Base-by-base conservation (phyloP, 2,797 vertebrate species). In the Menidia menidia region DNA sequence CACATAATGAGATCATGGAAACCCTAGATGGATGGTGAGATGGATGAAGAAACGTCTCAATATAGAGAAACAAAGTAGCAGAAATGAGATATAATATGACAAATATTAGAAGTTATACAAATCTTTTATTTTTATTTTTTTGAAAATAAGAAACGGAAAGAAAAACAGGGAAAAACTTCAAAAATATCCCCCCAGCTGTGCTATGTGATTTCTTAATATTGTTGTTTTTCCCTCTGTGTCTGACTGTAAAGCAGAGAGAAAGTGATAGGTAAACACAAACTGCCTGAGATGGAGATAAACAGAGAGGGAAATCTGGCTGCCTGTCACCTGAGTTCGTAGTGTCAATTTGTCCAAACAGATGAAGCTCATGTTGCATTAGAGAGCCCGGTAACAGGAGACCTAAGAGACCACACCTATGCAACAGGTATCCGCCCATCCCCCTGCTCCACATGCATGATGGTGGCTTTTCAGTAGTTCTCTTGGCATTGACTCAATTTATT, bases 1-100 rank as follows among this genome's bases (percentile, higher is more conserved):
- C 93, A 91, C 92, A 95, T 94, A 96, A 96, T 96, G 95, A 94
- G 95, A 95, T 95, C 92, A 94, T 87, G 90, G 96, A 95, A 97
- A 97, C 96, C 93, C 87, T 95, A 97, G 95, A 94, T 95, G 93
- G 92, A 86, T 87, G 75, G 83, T 79, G 57, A 35, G 42, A 75
- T 12, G 73, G 75, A 85, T 48, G 16, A 64, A 73, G 16, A 47
- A 18, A 72, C 42, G 1, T n/a, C 35, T 39, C 35, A 56, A 45
- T 15, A 60, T 2, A 50, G 30, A 52, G 33, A 60, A 53, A 52
- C 4, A 32, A 5, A 9, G 19, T 19, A 39, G 41, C 15, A 50
- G 14, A 39, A 16, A 47, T 12, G 16, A 47, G 2, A 42, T 41
- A 44, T 43, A 0, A 25, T 2, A 10, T 25, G 6, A 14, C 6